Evolutionary conservation across 2,113 vertebrate genomes (phyloP).

Genomic region (Cettia cetti): DNA sequence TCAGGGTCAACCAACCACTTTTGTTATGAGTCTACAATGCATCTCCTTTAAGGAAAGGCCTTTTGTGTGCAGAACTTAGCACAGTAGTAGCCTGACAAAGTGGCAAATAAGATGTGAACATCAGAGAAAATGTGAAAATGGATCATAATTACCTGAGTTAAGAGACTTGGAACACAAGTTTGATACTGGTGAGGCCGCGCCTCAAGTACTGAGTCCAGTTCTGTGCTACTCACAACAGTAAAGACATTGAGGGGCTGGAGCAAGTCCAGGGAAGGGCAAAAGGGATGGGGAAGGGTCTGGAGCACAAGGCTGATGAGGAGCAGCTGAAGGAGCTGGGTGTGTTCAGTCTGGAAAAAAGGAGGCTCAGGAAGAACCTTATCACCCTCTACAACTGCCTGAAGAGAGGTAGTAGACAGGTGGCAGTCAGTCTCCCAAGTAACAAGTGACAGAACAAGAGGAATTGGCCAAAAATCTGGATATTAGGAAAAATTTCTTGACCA

Average conservation of each 20-base stretch:
- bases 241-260: not conserved
- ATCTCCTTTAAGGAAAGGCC: not conserved
- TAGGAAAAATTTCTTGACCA: not conserved
- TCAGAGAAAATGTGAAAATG: not conserved
- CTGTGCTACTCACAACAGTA: not conserved
- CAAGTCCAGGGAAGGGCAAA: rapidly evolving
- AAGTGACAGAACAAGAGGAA: not conserved
- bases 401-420: too few relatives aligned
- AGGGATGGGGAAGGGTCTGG: not conserved
- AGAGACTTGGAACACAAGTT: not conserved
- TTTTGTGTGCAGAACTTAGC: not conserved
- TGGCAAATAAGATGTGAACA: not conserved
- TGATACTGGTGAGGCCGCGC: not conserved
- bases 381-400: not conserved
- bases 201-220: not conserved
- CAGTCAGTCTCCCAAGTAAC: not conserved
- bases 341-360: not conserved
- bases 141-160: not conserved
- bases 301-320: not conserved
- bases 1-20: not conserved
- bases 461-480: not conserved
- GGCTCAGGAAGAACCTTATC: not conserved
- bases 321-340: not conserved
- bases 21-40: not conserved
- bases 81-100: not conserved